Evolutionary conservation across 2,888 invertebrate genomes (phyloP), one percentile per base, ranked within the genome.

Genomic region (Deilephila porcellus): DNA sequence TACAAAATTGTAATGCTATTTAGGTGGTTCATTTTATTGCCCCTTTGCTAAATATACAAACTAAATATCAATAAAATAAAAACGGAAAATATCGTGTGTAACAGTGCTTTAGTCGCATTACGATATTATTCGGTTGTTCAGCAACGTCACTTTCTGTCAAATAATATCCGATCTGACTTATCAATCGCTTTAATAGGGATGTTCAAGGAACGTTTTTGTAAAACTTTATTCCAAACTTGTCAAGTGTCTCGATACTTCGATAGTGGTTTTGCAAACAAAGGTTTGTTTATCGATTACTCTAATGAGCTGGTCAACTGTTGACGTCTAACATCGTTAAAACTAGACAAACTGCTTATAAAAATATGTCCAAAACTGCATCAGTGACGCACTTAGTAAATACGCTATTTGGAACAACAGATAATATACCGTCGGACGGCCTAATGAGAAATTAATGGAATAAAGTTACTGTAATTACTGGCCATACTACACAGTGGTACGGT

Each of bases 391-490:
- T 83, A 80, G 82, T 84, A 87, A 88, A 86, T 84, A 85, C 80
- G 79, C 85, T 86, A 91, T 92, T 91, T 89, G 74, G 91, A 89
- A 81, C 91, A 86, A 80, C 73, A 78, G 89, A 89, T 90, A 90
- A 89, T 81, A 83, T 80, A 79, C 78, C 79, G 80, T 76, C 78
- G 72, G 78, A 72, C 77, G 74, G 76, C 77, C 79, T 93, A 93
- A 93, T 90, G 90, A 89, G 81, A 86, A 88, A 90, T 91, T 91
- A 92, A 93, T 93, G 85, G 86, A 80, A 81, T 88, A 84, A 83
- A 82, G 75, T 80, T 85, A 82, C 52, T 79, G 78, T 86, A 85
- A 87, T 88, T 82, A 83, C 76, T 74, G 72, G 78, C 76, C 89
- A 89, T 78, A 88, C 75, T 78, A 81, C 81, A 83, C 71, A 70